Evolutionary conservation across 2,113 vertebrate genomes (phyloP), one percentile per base, ranked within the genome.

Genomic region (Suricata suricatta): DNA sequence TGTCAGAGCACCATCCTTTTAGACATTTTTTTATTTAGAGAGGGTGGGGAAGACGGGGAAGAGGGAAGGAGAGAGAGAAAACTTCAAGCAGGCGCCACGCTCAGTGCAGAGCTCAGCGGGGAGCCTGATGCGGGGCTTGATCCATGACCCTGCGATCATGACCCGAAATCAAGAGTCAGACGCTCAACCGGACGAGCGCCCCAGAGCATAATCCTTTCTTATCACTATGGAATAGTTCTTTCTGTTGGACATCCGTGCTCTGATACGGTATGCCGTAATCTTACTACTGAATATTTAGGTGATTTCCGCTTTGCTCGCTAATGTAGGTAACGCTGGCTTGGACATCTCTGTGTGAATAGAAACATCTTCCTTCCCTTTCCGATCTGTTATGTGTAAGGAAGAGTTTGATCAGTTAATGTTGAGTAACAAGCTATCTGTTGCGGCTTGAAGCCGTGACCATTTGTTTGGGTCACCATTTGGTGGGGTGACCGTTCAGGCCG

Each of bases 281-380:
- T 64, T 88, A 68, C 17, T 60, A 31, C 17, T 63, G 64, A 57
- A 7, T 41, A n/a, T 82, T 50, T 95, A 47, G 35, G 6, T 64
- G 57, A 25, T 64, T 94, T 92, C 74, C 15, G 5, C 17, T 64
- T 66, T 89, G 77, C 33, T 93, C 77, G 68, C 68, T 72, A 38
- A 12, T 71, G 23, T 90, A 41, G 44, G 4, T 38, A 52, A 14
- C 8, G 19, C 27, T 84, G 72, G 17, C 5, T 38, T 33, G 29
- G 50, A 25, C 21, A 69, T n/a, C 60, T 92, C 21, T 79, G 47
- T 72, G 72, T 31, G 72, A 96, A 13, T 81, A 11, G 66, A 60
- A 69, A 23, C 19, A 35, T 66, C 29, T 69, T 83, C 74, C n/a
- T 90, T 84, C 15, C 44, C 60, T 41, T 90, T 84, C 50, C 47